phyloP scores from a whole-genome alignment of 2,888 invertebrate species.

The Mesopsocus fuscifrons region DNA sequence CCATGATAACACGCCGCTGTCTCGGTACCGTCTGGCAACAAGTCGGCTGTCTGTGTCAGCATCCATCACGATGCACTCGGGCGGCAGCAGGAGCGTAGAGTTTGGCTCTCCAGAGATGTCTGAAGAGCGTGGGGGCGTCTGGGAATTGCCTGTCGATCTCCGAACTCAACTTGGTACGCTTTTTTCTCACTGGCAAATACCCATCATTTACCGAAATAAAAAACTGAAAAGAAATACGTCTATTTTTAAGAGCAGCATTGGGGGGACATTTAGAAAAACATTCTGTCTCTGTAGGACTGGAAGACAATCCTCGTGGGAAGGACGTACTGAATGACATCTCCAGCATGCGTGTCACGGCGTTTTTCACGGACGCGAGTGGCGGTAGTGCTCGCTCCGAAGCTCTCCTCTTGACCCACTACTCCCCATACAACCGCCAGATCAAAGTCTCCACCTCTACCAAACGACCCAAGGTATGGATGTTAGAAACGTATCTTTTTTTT shows the following conservation, averaged over 20 bases:
- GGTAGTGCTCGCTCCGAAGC: slow-evolving; percentile 47
- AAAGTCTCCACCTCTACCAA: slow-evolving; percentile 72
- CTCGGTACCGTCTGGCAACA: slow-evolving; percentile 37
- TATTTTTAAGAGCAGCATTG: no score
- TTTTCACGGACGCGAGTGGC: slow-evolving; percentile 46
- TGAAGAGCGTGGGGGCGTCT: slow-evolving; percentile 50
- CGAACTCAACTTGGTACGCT: slow-evolving; percentile 36
- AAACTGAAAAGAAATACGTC: no score
- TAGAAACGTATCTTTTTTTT: neutral
- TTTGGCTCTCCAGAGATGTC: slow-evolving; percentile 39
- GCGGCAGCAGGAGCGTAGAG: slow-evolving; percentile 42
- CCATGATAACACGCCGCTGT: slow-evolving; percentile 72
- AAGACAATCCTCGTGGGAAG: slow-evolving; percentile 34
- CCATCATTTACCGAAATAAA: no score
- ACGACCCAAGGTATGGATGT: slow-evolving; percentile 40
- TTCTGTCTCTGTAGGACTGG: slow-evolving; percentile 21
- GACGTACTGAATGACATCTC: slow-evolving; percentile 45
- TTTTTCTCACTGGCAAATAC: no score
- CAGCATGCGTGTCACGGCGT: slow-evolving; percentile 45
- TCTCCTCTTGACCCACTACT: slow-evolving; percentile 56
- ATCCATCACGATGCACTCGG: slow-evolving; percentile 36
- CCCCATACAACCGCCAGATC: slow-evolving; percentile 63
- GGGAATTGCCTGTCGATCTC: slow-evolving; percentile 66
- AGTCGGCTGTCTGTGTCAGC: slow-evolving; percentile 48
- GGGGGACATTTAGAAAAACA: no score